phyloP scores from a whole-genome alignment of 2,113 vertebrate genomes.

The Oreamnos americanus region DNA sequence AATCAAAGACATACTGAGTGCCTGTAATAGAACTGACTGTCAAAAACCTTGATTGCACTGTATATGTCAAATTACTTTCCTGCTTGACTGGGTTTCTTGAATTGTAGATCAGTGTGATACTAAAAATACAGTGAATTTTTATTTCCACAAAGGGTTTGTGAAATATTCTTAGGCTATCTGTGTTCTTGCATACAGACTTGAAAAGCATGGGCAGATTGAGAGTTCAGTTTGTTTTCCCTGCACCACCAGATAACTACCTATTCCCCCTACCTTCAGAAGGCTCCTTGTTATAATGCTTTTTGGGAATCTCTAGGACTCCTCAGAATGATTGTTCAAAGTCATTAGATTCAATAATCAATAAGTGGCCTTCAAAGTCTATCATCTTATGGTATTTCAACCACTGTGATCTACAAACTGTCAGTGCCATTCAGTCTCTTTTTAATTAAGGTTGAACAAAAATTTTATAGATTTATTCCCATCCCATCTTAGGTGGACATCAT shows the following conservation, averaged over 20 bases:
- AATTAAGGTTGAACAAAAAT: constrained; percentile 3
- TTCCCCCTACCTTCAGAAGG: background rate
- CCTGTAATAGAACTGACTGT: background rate
- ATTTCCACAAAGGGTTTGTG: background rate
- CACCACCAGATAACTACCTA: background rate
- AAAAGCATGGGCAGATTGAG: background rate
- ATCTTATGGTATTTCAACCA: background rate
- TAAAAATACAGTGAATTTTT: background rate
- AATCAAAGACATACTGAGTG: background rate
- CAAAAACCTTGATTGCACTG: background rate
- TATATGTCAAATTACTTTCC: background rate
- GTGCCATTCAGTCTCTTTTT: background rate
- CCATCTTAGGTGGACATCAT: background rate
- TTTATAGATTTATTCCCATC: background rate
- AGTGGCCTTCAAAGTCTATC: background rate
- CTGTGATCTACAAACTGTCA: background rate
- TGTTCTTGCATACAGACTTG: background rate
- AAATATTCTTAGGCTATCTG: background rate
- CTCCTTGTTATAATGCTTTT: background rate
- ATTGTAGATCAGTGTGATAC: background rate
- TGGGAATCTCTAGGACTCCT: background rate
- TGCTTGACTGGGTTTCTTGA: background rate
- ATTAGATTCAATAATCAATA: background rate
- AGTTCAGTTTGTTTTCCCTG: background rate
- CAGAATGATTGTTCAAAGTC: background rate